phyloP scores from a whole-genome alignment of 2,113 vertebrate species.

The Brienomyrus longianalis region DNA sequence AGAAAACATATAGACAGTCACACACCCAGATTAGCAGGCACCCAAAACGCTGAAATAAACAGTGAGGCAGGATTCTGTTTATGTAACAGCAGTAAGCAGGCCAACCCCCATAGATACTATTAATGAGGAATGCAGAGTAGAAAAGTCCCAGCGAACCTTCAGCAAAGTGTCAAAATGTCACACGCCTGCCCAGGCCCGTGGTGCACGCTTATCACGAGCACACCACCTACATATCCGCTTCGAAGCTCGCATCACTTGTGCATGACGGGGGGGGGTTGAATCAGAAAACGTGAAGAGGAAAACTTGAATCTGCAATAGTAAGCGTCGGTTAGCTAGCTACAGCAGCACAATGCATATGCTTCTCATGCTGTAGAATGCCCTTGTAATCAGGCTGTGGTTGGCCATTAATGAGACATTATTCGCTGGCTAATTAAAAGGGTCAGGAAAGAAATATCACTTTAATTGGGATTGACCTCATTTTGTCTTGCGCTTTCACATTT shows the following conservation, averaged over 20 bases:
- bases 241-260: background rate
- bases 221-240: background rate
- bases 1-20: background rate
- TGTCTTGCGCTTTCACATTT: background rate
- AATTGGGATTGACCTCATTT: constrained; percentile 15
- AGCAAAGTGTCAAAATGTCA: background rate
- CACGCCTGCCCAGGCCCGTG: background rate
- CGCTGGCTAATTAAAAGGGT: constrained; percentile 5
- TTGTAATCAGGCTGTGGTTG: background rate
- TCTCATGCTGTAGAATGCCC: background rate
- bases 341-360: background rate
- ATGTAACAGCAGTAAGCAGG: background rate
- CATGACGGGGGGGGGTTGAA: background rate
- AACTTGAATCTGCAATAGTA: background rate
- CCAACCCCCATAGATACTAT: background rate
- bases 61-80: background rate
- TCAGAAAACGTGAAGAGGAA: background rate
- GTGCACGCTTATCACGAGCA: background rate
- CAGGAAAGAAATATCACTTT: constrained; percentile 7
- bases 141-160: background rate
- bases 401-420: constrained; percentile 16
- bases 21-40: background rate
- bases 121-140: background rate
- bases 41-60: background rate
- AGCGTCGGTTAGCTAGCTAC: background rate